phyloP scores from a whole-genome alignment of 2,888 invertebrate genomes.

The Andrena dorsata region DNA sequence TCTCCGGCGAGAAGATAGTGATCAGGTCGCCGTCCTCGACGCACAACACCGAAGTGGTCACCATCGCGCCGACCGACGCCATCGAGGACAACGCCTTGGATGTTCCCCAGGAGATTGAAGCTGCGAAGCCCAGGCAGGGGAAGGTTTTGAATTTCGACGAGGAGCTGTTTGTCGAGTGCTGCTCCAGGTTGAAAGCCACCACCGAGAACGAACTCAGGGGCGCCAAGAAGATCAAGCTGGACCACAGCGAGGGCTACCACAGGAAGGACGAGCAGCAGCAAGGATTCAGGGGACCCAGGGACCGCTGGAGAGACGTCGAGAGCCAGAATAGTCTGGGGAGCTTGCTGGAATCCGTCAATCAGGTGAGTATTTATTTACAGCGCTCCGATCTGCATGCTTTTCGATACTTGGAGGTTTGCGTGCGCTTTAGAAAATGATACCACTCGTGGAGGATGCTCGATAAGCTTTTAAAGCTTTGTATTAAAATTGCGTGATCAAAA shows the following conservation, averaged over 20 bases:
- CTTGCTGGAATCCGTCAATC: conserved; percentile 83
- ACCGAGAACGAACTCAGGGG: conserved; percentile 83
- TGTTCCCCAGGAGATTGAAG: conserved; percentile 73
- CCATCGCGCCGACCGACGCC: conserved; percentile 81
- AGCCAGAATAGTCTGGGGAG: conserved; percentile 84
- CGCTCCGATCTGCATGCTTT: conserved; percentile 28
- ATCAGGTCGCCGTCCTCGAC: conserved; percentile 77
- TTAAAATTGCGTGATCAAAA: neutral
- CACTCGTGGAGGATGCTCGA: neutral
- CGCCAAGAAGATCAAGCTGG: conserved; percentile 83
- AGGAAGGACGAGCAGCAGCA: conserved; percentile 75
- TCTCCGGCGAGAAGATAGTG: conserved; percentile 77
- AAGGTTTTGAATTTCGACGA: conserved; percentile 83
- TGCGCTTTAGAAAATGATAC: neutral
- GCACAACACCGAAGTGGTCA: conserved; percentile 78
- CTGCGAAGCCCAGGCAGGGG: conserved; percentile 77
- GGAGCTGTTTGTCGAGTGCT: conserved; percentile 83
- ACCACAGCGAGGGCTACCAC: conserved; percentile 79
- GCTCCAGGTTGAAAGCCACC: conserved; percentile 83
- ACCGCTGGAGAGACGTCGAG: conserved; percentile 83
- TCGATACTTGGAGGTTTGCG: neutral
- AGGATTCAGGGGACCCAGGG: conserved; percentile 73
- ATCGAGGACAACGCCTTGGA: conserved; percentile 82
- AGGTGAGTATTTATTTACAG: conserved; percentile 73
- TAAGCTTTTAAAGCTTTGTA: neutral